Evolutionary conservation across 2,797 vertebrate genomes (phyloP), one percentile per base, ranked within the genome.

Genomic region (Pangasius larnaudii): DNA sequence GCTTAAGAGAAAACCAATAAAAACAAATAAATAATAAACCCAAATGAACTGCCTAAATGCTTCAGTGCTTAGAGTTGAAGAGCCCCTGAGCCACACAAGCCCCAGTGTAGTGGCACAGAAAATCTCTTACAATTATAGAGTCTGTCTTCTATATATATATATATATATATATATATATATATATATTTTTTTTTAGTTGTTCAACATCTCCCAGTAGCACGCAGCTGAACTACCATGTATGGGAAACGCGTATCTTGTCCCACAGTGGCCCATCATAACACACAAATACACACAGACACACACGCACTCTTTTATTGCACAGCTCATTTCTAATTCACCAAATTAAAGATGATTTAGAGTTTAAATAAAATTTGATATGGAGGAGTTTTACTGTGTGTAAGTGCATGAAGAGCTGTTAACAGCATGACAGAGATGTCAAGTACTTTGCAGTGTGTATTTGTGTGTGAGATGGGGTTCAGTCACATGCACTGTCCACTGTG

Each of bases 51-150:
- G 80, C 69, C 63, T 30, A 89, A 88, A 91, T 88, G 88, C 63
- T 87, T 89, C 86, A 90, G 89, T 88, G 89, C 86, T 87, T 91
- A 93, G 89, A 92, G 92, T 89, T 53, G 81, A 93, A 92, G 85
- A 84, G 86, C 82, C 75, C 85, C 65, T 85, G 86, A 89, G 82
- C 86, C 93, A 93, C 92, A 90, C 89, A 87, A 94, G 91, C 94
- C 92, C 85, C 94, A 92, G 90, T 91, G 90, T 91, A 92, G 91
- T 88, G 87, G 91, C 93, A 93, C 91, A 92, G 93, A 89, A 89
- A 86, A 89, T 85, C 87, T 71, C 84, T 91, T 95, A 96, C 94
- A 95, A 95, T 94, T 95, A 91, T 92, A 94, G 92, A 95, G 95
- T 92, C 92, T 87, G 85, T 72, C 69, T 87, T 90, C 74, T 42